Percentiles rank a stretch among this genome's conserved stretches.
phyloP scores from a whole-genome alignment of 2,797 vertebrate species.

The Girardinus metallicus region DNA sequence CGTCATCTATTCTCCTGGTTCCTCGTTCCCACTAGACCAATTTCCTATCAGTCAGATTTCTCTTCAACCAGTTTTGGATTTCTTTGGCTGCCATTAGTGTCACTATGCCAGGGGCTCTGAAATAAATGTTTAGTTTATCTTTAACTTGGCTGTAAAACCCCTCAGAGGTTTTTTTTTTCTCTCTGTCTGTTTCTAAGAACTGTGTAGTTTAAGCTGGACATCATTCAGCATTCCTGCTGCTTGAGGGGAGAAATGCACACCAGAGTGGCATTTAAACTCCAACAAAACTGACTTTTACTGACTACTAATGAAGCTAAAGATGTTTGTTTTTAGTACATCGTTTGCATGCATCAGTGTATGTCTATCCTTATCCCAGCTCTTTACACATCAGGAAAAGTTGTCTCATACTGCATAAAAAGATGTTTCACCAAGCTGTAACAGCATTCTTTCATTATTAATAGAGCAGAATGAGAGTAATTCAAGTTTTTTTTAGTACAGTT shows the following conservation, averaged over 20 bases:
- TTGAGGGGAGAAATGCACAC: slow-evolving; percentile 44
- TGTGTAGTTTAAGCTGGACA: slow-evolving; percentile 63
- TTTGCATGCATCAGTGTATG: background rate
- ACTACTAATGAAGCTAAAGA: slow-evolving; percentile 25
- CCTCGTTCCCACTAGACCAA: background rate
- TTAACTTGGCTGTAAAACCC: slow-evolving; percentile 63
- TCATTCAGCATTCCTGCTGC: slow-evolving; percentile 63
- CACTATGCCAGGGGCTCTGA: slow-evolving; percentile 50
- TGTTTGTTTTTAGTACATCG: background rate
- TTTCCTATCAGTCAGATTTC: slow-evolving; percentile 4
- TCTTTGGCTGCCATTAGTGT: slow-evolving; percentile 46
- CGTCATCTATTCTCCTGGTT: slow-evolving; percentile 1
- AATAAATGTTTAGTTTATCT: slow-evolving; percentile 69
- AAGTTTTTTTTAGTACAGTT: background rate
- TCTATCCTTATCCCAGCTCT: background rate
- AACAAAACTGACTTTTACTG: slow-evolving; percentile 31
- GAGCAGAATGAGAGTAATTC: background rate
- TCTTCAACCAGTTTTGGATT: slow-evolving; percentile 27
- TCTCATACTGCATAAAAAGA: background rate
- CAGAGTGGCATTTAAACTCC: slow-evolving; percentile 55
- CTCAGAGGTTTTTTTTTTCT: slow-evolving; percentile 27
- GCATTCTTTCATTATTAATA: background rate
- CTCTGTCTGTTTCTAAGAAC: slow-evolving; percentile 53
- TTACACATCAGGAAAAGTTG: background rate
- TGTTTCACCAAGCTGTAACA: background rate